Evolutionary conservation across 1,140 invertebrate species (phyloP), one percentile per base, ranked within the genome.

Genomic region (Theocolax elegans): DNA sequence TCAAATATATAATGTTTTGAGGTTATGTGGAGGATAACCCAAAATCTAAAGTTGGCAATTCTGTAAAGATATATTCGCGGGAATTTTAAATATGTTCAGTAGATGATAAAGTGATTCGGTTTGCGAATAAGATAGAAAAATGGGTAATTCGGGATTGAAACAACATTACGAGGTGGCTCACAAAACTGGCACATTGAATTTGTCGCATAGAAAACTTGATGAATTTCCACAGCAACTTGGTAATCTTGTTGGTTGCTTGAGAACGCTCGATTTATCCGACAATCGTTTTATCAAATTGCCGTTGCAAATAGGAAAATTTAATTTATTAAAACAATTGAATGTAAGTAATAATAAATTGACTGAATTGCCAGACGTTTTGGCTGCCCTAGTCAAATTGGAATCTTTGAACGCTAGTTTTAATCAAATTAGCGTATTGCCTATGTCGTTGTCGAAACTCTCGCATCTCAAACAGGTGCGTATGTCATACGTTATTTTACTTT

Each of bases 121-220:
- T n/a, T n/a, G n/a, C n/a, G n/a, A n/a, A n/a, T n/a, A n/a, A n/a
- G n/a, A n/a, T n/a, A 25, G 1, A 71, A 51, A 31, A 71, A 97
- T 97, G 95, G 95, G 95, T 54, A 97, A 96, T 85, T 90, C 93
- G 54, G 90, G 90, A 40, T 83, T 97, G 44, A 96, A 96, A 84
- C 93, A 95, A 77, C 96, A 97, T 81, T 91, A 96, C 78, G 94
- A 97, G 79, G 97, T 92, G 31, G 95, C 96, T 1, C 91, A 94
- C 71, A 98, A 97, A 86, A 98, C 96, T 27, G 96, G 96, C 4
- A 92, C 95, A n/a, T 87, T 97, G 67, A 95, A 95, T 80, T 85
- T 98, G 49, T 93, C 93, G 1, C 90, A 93, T 74, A 87, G 89
- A 54, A 95, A 94, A 77, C 85, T 99, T 42, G 92, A 88, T 76